These are phyloP conservation scores for Cydia splendana DNA, from an alignment of 1,140 invertebrate genomes.

Conservation along the genomic window DNA sequence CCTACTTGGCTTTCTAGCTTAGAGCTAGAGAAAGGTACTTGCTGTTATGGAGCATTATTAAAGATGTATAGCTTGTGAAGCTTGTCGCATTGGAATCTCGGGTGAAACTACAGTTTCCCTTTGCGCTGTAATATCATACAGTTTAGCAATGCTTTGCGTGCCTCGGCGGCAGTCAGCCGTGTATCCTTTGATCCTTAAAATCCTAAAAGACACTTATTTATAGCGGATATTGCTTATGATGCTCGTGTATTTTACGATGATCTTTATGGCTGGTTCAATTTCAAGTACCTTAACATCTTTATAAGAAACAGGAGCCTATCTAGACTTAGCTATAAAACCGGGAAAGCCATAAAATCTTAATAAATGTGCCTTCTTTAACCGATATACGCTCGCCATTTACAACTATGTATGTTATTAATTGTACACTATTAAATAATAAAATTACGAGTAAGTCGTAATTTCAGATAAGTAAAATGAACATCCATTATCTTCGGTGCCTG, in stretches of 20 bases:
- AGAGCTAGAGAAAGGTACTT: slow-evolving; percentile 43
- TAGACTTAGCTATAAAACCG: neutral
- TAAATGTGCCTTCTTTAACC: neutral
- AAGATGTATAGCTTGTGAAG: slow-evolving; percentile 33
- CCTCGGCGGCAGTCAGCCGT: neutral
- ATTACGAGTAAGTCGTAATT: slow-evolving; percentile 13
- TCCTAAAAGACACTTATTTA: slow-evolving; percentile 1
- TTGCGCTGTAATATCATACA: slow-evolving; percentile 12
- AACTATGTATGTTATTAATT: slow-evolving; percentile 8
- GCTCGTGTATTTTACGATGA: neutral
- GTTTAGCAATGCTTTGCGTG: slow-evolving; percentile 13
- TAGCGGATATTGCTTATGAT: neutral
- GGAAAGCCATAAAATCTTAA: neutral
- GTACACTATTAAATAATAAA: slow-evolving; percentile 6
- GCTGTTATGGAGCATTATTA: slow-evolving; percentile 40
- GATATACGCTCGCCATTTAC: neutral
- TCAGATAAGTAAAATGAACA: neutral
- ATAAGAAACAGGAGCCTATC: neutral
- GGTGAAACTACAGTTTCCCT: slow-evolving; percentile 30
- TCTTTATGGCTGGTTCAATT: neutral
- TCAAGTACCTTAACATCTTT: neutral
- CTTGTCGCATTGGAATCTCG: slow-evolving; percentile 28
- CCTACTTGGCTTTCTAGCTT: slow-evolving; percentile 42
- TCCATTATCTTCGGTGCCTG: neutral
- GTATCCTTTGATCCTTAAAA: neutral